Percentiles rank a stretch among this genome's conserved stretches.
Conservation (phyloP, 2,113 vertebrate genomes). For the Rhegmatorhina hoffmannsi region DNA sequence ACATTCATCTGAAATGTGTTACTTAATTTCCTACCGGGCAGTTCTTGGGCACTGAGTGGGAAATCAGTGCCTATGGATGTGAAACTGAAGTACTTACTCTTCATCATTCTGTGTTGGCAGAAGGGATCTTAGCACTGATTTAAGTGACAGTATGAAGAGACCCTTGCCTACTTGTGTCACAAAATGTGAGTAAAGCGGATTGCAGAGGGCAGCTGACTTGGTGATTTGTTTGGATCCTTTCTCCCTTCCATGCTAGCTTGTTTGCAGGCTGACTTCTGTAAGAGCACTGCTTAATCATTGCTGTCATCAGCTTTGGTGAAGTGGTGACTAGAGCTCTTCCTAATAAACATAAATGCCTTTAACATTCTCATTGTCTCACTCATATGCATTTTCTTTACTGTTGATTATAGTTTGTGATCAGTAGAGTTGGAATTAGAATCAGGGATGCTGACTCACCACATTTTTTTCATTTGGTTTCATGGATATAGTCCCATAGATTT, state of each 20-base stretch:
- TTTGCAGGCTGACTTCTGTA: not conserved
- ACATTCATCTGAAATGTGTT: not conserved
- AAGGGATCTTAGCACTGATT: not conserved
- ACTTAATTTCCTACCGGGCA: not conserved
- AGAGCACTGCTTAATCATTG: not conserved
- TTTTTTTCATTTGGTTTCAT: slow-evolving; percentile 98
- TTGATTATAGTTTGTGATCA: not conserved
- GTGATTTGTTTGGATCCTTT: not conserved
- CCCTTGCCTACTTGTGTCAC: not conserved
- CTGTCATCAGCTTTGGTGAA: not conserved
- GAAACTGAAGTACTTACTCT: not conserved
- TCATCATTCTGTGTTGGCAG: not conserved
- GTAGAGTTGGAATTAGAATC: not conserved
- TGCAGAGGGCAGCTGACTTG: not conserved
- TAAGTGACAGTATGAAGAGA: not conserved
- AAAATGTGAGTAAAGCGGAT: not conserved
- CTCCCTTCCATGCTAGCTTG: not conserved
- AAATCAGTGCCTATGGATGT: not conserved
- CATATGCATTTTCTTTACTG: not conserved
- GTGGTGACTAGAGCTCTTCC: not conserved
- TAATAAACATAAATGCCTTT: not conserved
- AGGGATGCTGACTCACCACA: slow-evolving; percentile 79
- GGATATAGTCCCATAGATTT: slow-evolving; percentile 89
- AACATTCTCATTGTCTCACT: not conserved
- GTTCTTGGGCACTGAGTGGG: not conserved